A percentile compares a stretch with the other conserved stretches of the same genome.
Evolutionary conservation across 2,888 invertebrate species (phyloP).

Genomic region (Oscheius sp.): DNA sequence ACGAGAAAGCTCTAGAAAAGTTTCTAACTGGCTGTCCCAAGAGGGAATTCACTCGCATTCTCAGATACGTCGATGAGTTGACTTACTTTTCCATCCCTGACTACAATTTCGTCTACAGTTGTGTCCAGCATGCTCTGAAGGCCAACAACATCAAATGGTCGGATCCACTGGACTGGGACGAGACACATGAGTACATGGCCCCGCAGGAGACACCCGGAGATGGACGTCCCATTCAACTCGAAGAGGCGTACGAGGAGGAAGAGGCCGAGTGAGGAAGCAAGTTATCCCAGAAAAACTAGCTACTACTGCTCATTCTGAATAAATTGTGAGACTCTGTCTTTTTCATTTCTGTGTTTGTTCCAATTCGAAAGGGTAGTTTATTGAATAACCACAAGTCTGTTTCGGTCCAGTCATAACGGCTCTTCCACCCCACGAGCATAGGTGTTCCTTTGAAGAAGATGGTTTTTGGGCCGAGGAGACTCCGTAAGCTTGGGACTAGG

Average conservation of each 20-base stretch:
- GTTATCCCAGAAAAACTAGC: too few species aligned
- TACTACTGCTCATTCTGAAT: too few species aligned
- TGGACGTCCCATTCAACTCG: slow-evolving; percentile 29
- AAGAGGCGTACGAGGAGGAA: background rate
- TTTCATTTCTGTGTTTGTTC: too few species aligned
- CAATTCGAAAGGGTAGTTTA: too few species aligned
- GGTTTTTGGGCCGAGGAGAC: background rate
- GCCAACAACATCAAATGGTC: slow-evolving; percentile 48
- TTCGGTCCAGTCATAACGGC: too few species aligned
- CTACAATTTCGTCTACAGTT: slow-evolving; percentile 61
- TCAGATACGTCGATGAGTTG: slow-evolving; percentile 59
- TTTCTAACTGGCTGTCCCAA: slow-evolving; percentile 52
- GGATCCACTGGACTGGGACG: slow-evolving; percentile 64
- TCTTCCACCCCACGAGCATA: background rate
- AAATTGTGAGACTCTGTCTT: too few species aligned
- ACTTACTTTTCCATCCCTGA: slow-evolving; percentile 62
- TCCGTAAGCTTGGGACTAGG: slow-evolving; percentile 16
- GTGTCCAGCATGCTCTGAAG: slow-evolving; percentile 54
- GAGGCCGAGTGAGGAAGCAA: background rate
- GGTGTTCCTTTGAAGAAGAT: background rate
- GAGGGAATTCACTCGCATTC: slow-evolving; percentile 49
- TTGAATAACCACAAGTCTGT: too few species aligned
- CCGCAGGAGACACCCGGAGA: slow-evolving; percentile 54
- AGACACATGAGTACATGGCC: slow-evolving; percentile 45
- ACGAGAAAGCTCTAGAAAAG: slow-evolving; percentile 43